Percentiles rank a stretch among this genome's conserved stretches.
Conservation (phyloP, 2,797 vertebrate species). For the Phylloscopus collybita region DNA sequence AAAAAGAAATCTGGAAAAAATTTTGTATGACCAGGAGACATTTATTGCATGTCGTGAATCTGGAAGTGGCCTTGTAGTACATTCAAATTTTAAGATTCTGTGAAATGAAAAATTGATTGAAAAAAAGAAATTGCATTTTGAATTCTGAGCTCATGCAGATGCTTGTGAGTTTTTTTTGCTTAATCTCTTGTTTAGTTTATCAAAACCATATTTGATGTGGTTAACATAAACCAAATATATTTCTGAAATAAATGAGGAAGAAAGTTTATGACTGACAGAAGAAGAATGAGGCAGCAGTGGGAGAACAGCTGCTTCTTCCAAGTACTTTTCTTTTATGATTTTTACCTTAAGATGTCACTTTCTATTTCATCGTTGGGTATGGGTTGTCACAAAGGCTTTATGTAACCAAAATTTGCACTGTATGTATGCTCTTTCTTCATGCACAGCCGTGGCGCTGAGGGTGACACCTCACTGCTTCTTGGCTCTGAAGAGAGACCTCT, state of each 20-base stretch:
- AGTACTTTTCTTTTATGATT: constrained; percentile 34
- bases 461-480: constrained; percentile 17
- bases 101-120: neutral
- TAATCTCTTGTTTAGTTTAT: constrained; percentile 5
- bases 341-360: constrained; percentile 49
- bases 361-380: neutral
- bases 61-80: neutral
- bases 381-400: constrained; percentile 50
- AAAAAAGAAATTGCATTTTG: neutral
- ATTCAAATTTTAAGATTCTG: neutral
- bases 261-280: constrained; percentile 6
- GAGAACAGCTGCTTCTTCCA: constrained; percentile 38
- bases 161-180: neutral
- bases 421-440: neutral
- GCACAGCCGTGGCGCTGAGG: neutral
- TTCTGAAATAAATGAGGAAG: constrained; percentile 23
- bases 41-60: neutral
- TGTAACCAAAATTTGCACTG: constrained; percentile 8
- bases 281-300: neutral
- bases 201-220: neutral
- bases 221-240: neutral
- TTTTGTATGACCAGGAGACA: neutral
- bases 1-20: neutral
- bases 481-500: neutral
- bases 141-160: neutral